A percentile compares a stretch with the other conserved stretches of the same genome.
Conservation (phyloP, 2,797 vertebrate genomes). For the Miichthys miiuy region DNA sequence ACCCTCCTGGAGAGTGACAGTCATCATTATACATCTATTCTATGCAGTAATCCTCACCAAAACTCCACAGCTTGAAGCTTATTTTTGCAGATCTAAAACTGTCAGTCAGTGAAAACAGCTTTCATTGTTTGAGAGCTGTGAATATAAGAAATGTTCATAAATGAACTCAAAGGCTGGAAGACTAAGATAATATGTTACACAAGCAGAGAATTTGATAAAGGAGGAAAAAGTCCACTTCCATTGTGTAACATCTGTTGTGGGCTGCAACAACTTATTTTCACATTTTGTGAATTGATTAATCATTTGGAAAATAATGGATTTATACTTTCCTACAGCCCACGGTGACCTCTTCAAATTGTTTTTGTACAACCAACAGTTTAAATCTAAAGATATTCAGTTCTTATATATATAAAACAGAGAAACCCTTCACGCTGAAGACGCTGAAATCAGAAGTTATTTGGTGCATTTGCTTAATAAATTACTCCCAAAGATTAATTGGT, state of each 20-base stretch:
- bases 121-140: slow-evolving; percentile 6
- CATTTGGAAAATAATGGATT: not conserved
- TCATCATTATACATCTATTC: not conserved
- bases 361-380: not conserved
- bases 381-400: not conserved
- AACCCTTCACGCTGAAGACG: not conserved
- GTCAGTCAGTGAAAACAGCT: not conserved
- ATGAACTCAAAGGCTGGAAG: slow-evolving; percentile 4
- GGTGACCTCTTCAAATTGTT: not conserved
- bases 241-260: not conserved
- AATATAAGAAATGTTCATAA: slow-evolving; percentile 13
- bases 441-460: slow-evolving; percentile 1
- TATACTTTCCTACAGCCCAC: not conserved
- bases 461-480: not conserved
- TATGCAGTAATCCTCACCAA: slow-evolving; percentile 5
- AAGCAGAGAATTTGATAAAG: slow-evolving; percentile 13
- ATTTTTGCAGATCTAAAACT: not conserved
- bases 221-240: not conserved
- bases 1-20: not conserved
- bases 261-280: not conserved
- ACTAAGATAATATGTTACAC: not conserved
- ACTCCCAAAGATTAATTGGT: not conserved
- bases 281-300: not conserved
- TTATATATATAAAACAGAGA: not conserved
- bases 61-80: slow-evolving; percentile 9